phyloP scores from a whole-genome alignment of 2,888 invertebrate species.

The Tipula vernalis region DNA sequence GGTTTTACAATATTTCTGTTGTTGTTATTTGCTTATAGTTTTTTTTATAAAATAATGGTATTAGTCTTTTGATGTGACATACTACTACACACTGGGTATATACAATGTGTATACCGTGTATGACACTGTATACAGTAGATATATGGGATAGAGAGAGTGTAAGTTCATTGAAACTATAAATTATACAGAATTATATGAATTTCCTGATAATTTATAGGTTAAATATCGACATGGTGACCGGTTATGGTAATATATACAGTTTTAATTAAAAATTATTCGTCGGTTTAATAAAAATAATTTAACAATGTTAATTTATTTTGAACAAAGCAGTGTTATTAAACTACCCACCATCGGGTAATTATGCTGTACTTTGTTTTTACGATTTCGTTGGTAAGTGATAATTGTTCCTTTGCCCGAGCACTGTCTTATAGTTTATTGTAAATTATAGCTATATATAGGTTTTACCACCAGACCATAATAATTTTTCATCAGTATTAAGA shows the following conservation, averaged over 20 bases:
- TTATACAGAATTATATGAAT: background rate
- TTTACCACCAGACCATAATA: too few relatives aligned
- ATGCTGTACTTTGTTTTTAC: too few relatives aligned
- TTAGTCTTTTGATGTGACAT: background rate
- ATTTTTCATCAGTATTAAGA: too few relatives aligned
- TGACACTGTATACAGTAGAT: background rate
- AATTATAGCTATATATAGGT: too few relatives aligned
- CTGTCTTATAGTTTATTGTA: too few relatives aligned
- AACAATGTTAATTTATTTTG: too few relatives aligned
- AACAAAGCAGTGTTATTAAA: too few relatives aligned
- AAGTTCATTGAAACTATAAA: background rate
- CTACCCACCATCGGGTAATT: too few relatives aligned
- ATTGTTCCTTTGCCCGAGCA: too few relatives aligned
- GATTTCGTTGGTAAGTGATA: too few relatives aligned
- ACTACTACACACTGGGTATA: background rate
- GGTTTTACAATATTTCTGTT: background rate
- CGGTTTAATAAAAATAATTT: background rate
- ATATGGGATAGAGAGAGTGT: background rate
- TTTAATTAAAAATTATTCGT: background rate
- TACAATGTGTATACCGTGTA: background rate
- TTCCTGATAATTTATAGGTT: background rate
- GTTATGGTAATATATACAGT: background rate
- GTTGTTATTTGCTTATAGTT: background rate
- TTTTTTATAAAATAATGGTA: background rate
- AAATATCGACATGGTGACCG: background rate